These are phyloP conservation scores for Porites rus DNA, from an alignment of 92 coral and sea anemone genomes.

Conservation along the genomic window DNA sequence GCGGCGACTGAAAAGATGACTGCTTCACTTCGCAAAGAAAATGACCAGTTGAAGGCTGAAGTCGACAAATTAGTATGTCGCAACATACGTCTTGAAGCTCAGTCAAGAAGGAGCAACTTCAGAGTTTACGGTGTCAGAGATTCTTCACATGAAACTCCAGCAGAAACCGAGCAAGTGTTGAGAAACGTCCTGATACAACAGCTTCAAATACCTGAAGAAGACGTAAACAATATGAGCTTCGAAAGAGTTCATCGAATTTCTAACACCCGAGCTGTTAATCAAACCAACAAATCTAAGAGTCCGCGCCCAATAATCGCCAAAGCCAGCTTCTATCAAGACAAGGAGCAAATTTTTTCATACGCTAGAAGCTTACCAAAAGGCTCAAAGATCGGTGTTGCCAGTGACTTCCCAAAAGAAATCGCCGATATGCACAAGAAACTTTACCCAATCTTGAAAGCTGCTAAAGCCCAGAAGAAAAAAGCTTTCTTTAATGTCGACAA, in stretches of 20 bases:
- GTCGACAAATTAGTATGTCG: neutral
- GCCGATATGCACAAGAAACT: too few relatives aligned
- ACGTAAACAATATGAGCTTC: slow-evolving; percentile 28
- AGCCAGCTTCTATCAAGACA: slow-evolving; percentile 5
- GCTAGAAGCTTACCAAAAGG: neutral
- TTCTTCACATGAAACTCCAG: too few relatives aligned
- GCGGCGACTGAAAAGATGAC: neutral
- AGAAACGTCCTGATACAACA: neutral
- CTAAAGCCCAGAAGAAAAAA: too few relatives aligned
- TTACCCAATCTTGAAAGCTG: too few relatives aligned
- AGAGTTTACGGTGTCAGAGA: too few relatives aligned
- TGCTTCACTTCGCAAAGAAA: neutral
- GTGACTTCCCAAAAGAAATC: too few relatives aligned
- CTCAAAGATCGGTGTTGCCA: slow-evolving; percentile 1
- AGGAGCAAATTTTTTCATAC: neutral
- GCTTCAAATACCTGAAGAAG: slow-evolving; percentile 11
- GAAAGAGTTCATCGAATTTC: slow-evolving; percentile 37
- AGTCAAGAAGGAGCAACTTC: too few relatives aligned
- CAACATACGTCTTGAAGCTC: too few relatives aligned
- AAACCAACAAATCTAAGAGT: neutral
- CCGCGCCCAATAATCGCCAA: slow-evolving; percentile 3
- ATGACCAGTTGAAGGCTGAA: neutral
- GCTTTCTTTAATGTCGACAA: neutral
- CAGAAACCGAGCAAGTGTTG: too few relatives aligned
- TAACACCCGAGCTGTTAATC: neutral